Base-by-base conservation (phyloP, 2,888 invertebrate species). In the Argynnis bischoffii region DNA sequence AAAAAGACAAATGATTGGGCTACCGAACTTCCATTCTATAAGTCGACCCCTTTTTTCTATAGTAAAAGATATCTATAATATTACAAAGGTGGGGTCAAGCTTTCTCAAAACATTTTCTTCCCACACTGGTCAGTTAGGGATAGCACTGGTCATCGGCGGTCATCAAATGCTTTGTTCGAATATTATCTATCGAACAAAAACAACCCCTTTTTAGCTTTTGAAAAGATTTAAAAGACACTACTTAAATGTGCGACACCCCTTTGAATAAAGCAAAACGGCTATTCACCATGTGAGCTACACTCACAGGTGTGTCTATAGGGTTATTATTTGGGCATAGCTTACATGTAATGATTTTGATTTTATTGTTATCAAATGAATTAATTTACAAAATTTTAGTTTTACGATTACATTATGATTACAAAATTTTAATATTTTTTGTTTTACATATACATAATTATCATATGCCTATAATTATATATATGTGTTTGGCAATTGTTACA, bases 121-220 rank as follows among this genome's bases (percentile, higher is more conserved):
- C 89, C 90, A 91, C 90, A 90, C 88, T 87, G 92, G 90, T 88
- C 92, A 91, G 88, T 86, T n/a, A n/a, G n/a, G n/a, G n/a, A 86
- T 78, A 80, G 83, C 83, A 88, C 89, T 85, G 91, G 91, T 87
- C 91, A 92, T 90, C 89, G 89, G 86, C 80, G 88, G 85, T 86
- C 88, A 90, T 90, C 89, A 85, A 83, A 83, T 79, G 78, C 81
- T 85, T 90, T 88, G 88, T 88, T 84, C 84, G 78, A 75, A 78
- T 78, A 84, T 85, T 85, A 85, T 86, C 85, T 86, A 75, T 79
- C 73, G 75, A 73, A 69, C 76, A 84, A 87, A 86, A 82, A 85
- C 81, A 80, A 82, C 84, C 87, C 91, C 90, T 79, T 87, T 26
- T 85, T 79, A 73, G 73, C 69, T 81, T 80, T 81, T 80, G 75